These are phyloP conservation scores for Pleuronectes platessa DNA, from an alignment of 2,113 vertebrate species.

Conservation along the genomic window DNA sequence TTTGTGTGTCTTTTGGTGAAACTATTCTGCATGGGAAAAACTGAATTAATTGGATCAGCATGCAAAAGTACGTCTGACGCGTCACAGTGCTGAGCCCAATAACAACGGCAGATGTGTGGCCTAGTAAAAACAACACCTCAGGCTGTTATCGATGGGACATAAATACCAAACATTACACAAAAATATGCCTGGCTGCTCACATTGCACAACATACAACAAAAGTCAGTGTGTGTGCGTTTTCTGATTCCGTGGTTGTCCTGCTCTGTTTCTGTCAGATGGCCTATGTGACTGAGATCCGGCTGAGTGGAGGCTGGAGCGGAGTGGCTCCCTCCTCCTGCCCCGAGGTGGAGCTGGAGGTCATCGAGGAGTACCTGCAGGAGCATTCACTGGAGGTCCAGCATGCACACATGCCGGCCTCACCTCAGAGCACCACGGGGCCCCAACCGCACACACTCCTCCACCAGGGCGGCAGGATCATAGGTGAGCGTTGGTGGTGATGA, in stretches of 20 bases:
- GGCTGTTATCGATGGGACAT: slow-evolving; percentile 2
- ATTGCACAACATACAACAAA: neutral
- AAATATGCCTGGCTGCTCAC: neutral
- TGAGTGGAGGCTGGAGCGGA: slow-evolving; percentile 57
- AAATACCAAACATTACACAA: slow-evolving; percentile 1
- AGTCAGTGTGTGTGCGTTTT: neutral
- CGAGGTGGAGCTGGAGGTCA: slow-evolving; percentile 83
- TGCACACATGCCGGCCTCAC: slow-evolving; percentile 28
- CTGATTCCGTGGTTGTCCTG: neutral
- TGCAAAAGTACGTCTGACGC: neutral
- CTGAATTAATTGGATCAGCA: neutral
- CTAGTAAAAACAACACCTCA: slow-evolving; percentile 9
- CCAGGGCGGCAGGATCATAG: slow-evolving; percentile 67
- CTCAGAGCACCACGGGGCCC: slow-evolving; percentile 38
- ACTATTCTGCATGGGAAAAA: neutral
- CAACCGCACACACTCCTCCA: slow-evolving; percentile 45
- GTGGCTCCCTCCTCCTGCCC: slow-evolving; percentile 57
- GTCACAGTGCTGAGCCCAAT: neutral
- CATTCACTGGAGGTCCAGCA: slow-evolving; percentile 79
- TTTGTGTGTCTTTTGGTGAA: neutral
- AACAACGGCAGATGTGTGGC: slow-evolving; percentile 8
- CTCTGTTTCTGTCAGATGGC: slow-evolving; percentile 64
- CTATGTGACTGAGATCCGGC: slow-evolving; percentile 69
- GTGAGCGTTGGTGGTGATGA: slow-evolving; percentile 38
- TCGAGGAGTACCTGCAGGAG: slow-evolving; percentile 85